These are phyloP conservation scores for Thumatha senex DNA, from an alignment of 2,888 invertebrate species.

Conservation along the genomic window DNA sequence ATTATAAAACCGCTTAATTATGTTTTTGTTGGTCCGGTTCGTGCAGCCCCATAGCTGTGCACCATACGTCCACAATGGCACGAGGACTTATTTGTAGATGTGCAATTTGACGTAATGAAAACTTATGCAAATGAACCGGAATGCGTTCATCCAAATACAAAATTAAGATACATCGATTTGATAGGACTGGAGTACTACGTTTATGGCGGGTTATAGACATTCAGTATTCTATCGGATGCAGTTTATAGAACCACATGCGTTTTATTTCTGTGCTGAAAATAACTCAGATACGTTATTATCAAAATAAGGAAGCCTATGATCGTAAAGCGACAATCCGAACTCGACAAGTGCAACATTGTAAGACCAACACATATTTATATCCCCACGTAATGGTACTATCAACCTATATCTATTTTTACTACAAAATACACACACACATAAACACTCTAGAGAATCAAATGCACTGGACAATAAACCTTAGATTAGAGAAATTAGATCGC, in stretches of 20 bases:
- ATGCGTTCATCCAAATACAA: neutral
- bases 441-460: neutral
- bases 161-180: neutral
- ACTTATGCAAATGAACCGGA: too few species aligned
- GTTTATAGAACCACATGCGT: conserved; percentile 12
- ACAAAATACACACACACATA: conserved; percentile 37
- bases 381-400: conserved; percentile 56
- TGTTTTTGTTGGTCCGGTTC: too few species aligned
- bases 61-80: too few species aligned
- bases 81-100: too few species aligned
- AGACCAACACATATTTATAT: conserved; percentile 63
- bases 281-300: conserved; percentile 48
- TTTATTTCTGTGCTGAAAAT: conserved; percentile 24
- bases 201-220: neutral
- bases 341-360: conserved; percentile 65
- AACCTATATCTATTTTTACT: conserved; percentile 57
- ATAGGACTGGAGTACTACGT: neutral
- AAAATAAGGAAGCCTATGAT: conserved; percentile 60
- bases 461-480: conserved; percentile 29
- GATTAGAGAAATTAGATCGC: conserved; percentile 14
- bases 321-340: conserved; percentile 46
- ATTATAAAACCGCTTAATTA: too few species aligned
- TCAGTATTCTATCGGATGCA: conserved; percentile 1
- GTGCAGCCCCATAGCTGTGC: too few species aligned
- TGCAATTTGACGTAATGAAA: too few species aligned